These are phyloP conservation scores for Scytalopus superciliaris DNA, from an alignment of 2,113 vertebrate genomes.

Conservation along the genomic window DNA sequence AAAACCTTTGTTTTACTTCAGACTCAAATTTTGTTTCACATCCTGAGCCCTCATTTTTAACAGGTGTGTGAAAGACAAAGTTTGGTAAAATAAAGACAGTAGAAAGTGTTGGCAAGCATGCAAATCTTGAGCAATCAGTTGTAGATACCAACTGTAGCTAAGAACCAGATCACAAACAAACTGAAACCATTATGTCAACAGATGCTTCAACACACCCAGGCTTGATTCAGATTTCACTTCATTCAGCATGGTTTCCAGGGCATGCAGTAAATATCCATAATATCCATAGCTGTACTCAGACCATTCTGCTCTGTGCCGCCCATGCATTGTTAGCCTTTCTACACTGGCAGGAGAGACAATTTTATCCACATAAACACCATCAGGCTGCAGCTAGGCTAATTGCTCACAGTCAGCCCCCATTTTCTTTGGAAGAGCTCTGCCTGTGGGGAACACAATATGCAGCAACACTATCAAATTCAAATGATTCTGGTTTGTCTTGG, in stretches of 20 bases:
- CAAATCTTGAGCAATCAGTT: background rate
- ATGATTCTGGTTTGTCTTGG: background rate
- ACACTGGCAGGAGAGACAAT: background rate
- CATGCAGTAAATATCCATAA: accelerated
- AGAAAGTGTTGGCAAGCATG: background rate
- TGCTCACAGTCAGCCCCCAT: accelerated
- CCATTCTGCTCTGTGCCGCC: background rate
- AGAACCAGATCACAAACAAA: background rate
- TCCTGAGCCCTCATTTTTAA: background rate
- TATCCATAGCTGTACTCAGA: background rate
- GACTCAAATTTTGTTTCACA: background rate
- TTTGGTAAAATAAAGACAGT: background rate
- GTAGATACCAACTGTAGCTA: background rate
- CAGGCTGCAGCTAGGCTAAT: background rate
- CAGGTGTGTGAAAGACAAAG: background rate
- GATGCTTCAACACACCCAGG: background rate
- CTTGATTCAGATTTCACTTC: background rate
- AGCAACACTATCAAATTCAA: background rate
- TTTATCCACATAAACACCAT: background rate
- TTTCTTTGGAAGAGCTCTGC: background rate
- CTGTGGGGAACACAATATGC: background rate
- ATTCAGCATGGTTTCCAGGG: background rate
- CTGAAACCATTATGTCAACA: background rate
- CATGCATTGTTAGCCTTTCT: background rate
- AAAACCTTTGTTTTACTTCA: background rate